Conservation (phyloP, 2,113 vertebrate species). For the Spea multiplicata region DNA sequence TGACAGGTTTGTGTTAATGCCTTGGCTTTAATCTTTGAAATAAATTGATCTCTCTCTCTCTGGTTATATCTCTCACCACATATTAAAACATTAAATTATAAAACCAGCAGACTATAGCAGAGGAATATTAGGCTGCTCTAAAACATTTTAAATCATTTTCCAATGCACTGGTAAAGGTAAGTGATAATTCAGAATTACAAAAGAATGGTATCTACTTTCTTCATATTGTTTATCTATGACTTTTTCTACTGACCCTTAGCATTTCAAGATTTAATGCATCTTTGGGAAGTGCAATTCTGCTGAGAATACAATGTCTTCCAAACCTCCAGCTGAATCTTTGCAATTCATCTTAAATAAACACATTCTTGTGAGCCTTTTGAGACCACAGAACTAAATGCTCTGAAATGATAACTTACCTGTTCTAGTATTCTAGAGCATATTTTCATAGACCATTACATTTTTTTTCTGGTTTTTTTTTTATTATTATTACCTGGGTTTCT, state of each 20-base stretch:
- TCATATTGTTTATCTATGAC: constrained; percentile 23
- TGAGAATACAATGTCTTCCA: constrained; percentile 25
- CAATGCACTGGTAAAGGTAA: constrained; percentile 19
- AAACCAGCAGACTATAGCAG: background rate
- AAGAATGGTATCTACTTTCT: constrained; percentile 11
- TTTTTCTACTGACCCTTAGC: constrained; percentile 35
- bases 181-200: constrained; percentile 23
- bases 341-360: constrained; percentile 31
- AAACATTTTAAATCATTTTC: constrained; percentile 16
- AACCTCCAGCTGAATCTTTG: constrained; percentile 6
- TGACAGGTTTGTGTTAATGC: background rate
- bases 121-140: constrained; percentile 9
- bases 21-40: background rate
- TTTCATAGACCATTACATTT: background rate
- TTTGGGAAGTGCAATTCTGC: constrained; percentile 26
- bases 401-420: constrained; percentile 27
- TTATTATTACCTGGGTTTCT: constrained; percentile 87
- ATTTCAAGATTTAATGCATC: constrained; percentile 28
- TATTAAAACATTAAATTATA: constrained; percentile 14
- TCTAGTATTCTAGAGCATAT: constrained; percentile 17
- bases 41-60: background rate
- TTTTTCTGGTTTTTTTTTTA: background rate
- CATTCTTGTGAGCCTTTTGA: constrained; percentile 16
- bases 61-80: background rate
- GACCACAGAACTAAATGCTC: constrained; percentile 21